Conservation (phyloP, 1,140 invertebrate species). For the Lamellibrachia luymesi region DNA sequence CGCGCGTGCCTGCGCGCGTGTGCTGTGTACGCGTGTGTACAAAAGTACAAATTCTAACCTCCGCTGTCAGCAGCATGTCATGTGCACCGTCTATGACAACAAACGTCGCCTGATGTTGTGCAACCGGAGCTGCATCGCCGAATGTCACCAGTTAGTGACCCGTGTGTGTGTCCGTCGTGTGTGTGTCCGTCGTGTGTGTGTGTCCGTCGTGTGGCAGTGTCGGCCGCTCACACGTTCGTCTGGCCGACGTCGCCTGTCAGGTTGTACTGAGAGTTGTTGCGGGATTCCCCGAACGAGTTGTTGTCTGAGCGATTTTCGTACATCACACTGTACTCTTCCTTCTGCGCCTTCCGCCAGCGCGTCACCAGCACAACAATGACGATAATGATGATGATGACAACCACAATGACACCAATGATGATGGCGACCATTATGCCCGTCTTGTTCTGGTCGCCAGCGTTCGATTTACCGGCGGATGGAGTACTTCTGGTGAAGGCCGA, state of each 20-base stretch:
- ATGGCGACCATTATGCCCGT: neutral
- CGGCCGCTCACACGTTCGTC: neutral
- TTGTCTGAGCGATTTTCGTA: neutral
- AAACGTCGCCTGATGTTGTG: neutral
- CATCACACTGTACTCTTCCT: conserved; percentile 11
- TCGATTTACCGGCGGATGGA: neutral
- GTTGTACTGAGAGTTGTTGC: neutral
- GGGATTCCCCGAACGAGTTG: neutral
- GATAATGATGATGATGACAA: neutral
- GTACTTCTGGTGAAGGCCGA: neutral
- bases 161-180: too few relatives aligned
- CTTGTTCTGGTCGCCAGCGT: neutral
- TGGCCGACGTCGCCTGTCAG: neutral
- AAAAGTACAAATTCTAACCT: too few relatives aligned
- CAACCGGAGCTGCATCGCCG: too few relatives aligned
- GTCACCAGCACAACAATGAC: neutral
- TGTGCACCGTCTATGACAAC: neutral
- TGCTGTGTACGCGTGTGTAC: too few relatives aligned
- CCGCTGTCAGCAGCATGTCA: too few relatives aligned
- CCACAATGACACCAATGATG: neutral
- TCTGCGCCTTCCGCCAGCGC: neutral
- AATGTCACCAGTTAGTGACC: too few relatives aligned
- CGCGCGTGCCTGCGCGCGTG: too few relatives aligned
- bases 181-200: too few relatives aligned
- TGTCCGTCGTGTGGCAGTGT: neutral